Evolutionary conservation across 2,888 invertebrate genomes (phyloP), one percentile per base, ranked within the genome.

Genomic region (Drosophila fulvimacula): DNA sequence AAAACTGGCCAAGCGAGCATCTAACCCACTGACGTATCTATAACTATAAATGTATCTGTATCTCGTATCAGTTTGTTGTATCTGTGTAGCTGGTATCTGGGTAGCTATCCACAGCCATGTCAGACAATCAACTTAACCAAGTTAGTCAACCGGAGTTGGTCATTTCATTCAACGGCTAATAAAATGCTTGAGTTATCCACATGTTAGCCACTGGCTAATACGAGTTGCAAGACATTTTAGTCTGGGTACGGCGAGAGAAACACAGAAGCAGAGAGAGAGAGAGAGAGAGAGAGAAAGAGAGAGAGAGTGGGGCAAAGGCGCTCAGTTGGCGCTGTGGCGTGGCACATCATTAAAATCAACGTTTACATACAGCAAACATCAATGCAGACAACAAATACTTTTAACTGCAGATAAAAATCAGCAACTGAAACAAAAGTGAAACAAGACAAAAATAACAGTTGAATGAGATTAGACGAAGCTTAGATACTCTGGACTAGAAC

Each of bases 161-260:
- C 83, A 84, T 84, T 84, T 80, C 88, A 88, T 84, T 84, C 84
- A 86, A 75, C 84, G 87, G 83, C 82, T 90, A 89, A 83, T 89
- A 89, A 89, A 89, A 85, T 81, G 82, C 79, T 78, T 81, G 82
- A 88, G 78, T 89, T 88, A 89, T 86, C 76, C 86, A 70, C 74
- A 63, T 56, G 69, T 74, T 67, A 52, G 56, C 42, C 74, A 56
- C 55, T 51, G 61, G 56, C 58, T 64, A 58, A 62, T 57, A 58
- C 52, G 32, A 32, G 48, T 19, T 17, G 24, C 1, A 11, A 10
- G 36, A 30, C 13, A 30, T 48, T 48, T 19, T 30, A 51, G 21
- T 27, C 9, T 34, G 46, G 21, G 42, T 5, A 27, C 27, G 24
- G 15, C 10, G 44, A 32, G 34, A 27, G 11, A 24, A 41, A 32